Conservation (phyloP, 1,140 invertebrate genomes). For the Neodiprion virginianus region DNA sequence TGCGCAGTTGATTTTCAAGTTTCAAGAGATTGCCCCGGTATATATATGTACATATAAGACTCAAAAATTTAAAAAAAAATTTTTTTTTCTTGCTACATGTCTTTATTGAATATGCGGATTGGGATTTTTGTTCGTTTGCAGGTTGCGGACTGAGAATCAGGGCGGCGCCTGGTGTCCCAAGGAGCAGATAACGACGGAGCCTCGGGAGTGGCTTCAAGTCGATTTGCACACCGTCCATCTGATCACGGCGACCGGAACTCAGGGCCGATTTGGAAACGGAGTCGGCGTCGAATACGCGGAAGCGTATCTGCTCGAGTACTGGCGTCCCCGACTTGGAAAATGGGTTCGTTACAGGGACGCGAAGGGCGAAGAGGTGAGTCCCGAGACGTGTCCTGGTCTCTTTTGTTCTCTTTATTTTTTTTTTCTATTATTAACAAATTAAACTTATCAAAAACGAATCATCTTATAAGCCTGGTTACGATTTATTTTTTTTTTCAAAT, state of each 20-base stretch:
- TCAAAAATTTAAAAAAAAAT: too few species aligned
- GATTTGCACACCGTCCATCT: slow-evolving; percentile 76
- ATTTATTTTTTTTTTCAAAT: too few species aligned
- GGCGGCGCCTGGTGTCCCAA: slow-evolving; percentile 89
- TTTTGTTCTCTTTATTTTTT: slow-evolving; percentile 14
- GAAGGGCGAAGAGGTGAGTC: slow-evolving; percentile 73
- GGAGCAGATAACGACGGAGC: slow-evolving; percentile 73
- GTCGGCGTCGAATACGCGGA: slow-evolving; percentile 82
- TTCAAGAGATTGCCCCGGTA: too few species aligned
- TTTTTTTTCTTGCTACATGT: too few species aligned
- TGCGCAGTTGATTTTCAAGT: too few species aligned
- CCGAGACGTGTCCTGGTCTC: neutral
- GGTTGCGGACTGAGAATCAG: slow-evolving; percentile 77
- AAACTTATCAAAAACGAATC: neutral
- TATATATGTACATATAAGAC: too few species aligned
- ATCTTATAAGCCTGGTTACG: too few species aligned
- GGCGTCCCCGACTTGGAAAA: slow-evolving; percentile 71
- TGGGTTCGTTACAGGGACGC: slow-evolving; percentile 77
- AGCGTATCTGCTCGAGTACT: slow-evolving; percentile 81
- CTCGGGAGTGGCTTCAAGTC: slow-evolving; percentile 81
- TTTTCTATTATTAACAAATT: slow-evolving; percentile 11
- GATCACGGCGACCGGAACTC: slow-evolving; percentile 82
- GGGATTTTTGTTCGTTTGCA: slow-evolving; percentile 57
- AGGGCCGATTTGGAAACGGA: slow-evolving; percentile 87
- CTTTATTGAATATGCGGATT: too few species aligned